Conservation (phyloP, 2,113 vertebrate genomes). For the Grantiella picta region DNA sequence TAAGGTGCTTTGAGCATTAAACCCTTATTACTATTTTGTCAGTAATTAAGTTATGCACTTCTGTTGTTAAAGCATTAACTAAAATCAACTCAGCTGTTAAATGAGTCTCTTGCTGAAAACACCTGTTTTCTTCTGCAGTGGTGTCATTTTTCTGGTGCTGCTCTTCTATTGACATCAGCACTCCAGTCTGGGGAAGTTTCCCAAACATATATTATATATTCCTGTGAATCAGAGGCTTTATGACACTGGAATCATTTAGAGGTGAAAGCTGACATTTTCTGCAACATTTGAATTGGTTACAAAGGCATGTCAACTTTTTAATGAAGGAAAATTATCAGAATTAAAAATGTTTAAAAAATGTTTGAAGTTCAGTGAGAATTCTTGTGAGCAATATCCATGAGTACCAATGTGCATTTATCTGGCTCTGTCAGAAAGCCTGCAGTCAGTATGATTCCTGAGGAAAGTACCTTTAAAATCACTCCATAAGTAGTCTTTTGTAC, state of each 20-base stretch:
- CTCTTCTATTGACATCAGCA: not conserved
- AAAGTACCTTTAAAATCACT: not conserved
- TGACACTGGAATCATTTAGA: not conserved
- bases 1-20: not conserved
- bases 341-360: not conserved
- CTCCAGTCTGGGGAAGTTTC: not conserved
- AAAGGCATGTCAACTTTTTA: not conserved
- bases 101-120: not conserved
- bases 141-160: not conserved
- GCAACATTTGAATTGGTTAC: not conserved
- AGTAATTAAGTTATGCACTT: not conserved
- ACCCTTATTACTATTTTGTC: not conserved
- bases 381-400: not conserved
- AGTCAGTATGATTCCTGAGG: not conserved
- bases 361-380: not conserved
- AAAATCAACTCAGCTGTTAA: not conserved
- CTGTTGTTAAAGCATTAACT: not conserved
- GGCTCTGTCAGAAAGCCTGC: not conserved
- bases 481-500: fast-evolving
- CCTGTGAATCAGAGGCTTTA: not conserved
- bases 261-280: not conserved
- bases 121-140: not conserved
- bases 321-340: not conserved
- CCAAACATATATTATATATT: not conserved
- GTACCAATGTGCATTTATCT: not conserved